phyloP scores from a whole-genome alignment of 23 tunicate species.

The Trididemnum nubilum region DNA sequence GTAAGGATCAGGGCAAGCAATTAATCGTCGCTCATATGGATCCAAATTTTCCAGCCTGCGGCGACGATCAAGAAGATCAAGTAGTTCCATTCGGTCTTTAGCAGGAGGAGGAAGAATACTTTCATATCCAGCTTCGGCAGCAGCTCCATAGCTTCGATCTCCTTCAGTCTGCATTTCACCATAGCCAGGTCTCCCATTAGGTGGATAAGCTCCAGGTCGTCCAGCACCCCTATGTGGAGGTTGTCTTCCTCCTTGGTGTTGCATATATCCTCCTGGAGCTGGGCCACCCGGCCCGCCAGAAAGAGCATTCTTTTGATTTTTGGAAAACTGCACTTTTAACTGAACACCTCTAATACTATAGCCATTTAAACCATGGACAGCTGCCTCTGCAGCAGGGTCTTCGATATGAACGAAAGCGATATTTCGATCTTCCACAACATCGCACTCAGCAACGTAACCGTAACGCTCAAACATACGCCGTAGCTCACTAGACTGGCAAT shows the following conservation, averaged over 20 bases:
- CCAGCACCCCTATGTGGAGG: slow-evolving; percentile 24
- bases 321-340: slow-evolving; percentile 81
- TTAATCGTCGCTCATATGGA: slow-evolving; percentile 81
- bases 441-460: slow-evolving; percentile 95
- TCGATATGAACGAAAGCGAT: slow-evolving; percentile 95
- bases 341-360: slow-evolving; percentile 57
- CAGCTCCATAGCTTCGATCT: slow-evolving; percentile 40
- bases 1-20: slow-evolving; percentile 87
- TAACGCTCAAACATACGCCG: slow-evolving; percentile 85
- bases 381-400: slow-evolving; percentile 81
- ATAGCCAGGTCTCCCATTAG: slow-evolving; percentile 14
- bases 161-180: slow-evolving; percentile 19
- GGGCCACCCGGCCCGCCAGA: slow-evolving; percentile 43
- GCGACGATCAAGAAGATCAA: slow-evolving; percentile 78
- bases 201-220: slow-evolving; percentile 24
- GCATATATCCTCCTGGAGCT: slow-evolving; percentile 37
- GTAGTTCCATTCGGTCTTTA: slow-evolving; percentile 84
- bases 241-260: slow-evolving; percentile 33
- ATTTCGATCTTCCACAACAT: slow-evolving; percentile 91
- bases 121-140: slow-evolving; percentile 49
- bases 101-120: slow-evolving; percentile 71
- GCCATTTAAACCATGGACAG: slow-evolving; percentile 81
- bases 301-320: slow-evolving; percentile 56
- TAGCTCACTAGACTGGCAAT: slow-evolving; percentile 60
- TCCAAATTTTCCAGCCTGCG: slow-evolving; percentile 86